phyloP scores from a whole-genome alignment of 2,797 vertebrate genomes.

The Denticeps clupeoides region DNA sequence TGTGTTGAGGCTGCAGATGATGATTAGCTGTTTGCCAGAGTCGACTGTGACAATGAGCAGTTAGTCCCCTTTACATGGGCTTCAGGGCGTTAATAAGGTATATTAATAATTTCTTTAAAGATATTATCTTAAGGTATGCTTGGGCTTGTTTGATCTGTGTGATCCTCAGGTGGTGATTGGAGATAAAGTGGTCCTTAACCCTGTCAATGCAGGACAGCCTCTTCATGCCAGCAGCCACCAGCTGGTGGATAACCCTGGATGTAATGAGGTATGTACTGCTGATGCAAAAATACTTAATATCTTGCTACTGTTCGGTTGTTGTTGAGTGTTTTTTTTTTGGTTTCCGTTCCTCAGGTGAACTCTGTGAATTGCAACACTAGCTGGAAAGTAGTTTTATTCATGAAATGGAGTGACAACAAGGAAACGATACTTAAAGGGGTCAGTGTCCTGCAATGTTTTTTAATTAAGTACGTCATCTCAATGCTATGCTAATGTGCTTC shows the following conservation, averaged over 20 bases:
- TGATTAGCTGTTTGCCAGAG: background rate
- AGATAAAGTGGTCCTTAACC: constrained; percentile 95
- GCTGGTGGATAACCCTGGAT: constrained; percentile 88
- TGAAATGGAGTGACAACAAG: constrained; percentile 98
- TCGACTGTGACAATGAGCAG: background rate
- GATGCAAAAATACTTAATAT: background rate
- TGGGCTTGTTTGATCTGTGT: too few species aligned
- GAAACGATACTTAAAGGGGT: constrained; percentile 92
- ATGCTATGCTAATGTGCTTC: too few species aligned
- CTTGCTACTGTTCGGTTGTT: background rate
- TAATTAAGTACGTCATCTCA: too few species aligned
- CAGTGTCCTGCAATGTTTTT: too few species aligned
- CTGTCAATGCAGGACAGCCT: constrained; percentile 92
- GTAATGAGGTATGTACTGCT: constrained; percentile 76
- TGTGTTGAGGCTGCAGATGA: too few species aligned
- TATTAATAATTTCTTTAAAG: background rate
- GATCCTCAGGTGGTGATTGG: constrained; percentile 83
- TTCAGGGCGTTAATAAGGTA: constrained; percentile 2
- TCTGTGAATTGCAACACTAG: constrained; percentile 97
- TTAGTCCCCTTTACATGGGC: background rate
- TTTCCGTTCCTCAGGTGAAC: constrained; percentile 68
- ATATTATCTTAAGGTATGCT: background rate
- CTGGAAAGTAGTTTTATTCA: constrained; percentile 97
- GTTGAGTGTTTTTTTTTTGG: background rate
- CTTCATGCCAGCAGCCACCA: constrained; percentile 91